phyloP scores from a whole-genome alignment of 1,140 invertebrate species.

The Drosophila jambulina region DNA sequence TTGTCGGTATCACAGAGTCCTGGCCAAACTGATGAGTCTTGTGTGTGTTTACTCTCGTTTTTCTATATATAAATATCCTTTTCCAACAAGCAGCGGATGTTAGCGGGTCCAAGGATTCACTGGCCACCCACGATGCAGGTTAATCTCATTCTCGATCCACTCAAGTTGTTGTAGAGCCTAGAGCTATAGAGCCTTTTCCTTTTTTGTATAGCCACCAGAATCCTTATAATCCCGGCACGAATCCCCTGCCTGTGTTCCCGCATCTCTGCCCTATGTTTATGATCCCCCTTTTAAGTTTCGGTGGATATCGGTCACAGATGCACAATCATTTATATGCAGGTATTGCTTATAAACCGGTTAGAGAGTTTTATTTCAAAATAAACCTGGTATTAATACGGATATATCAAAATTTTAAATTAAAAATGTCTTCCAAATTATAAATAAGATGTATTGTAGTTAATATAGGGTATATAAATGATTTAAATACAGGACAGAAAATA shows the following conservation, averaged over 20 bases:
- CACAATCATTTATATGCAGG: constrained; percentile 19
- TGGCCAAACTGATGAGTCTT: constrained; percentile 36
- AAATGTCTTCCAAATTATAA: constrained; percentile 13
- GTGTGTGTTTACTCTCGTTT: constrained; percentile 60
- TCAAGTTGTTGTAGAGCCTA: constrained; percentile 5
- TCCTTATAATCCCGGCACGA: constrained; percentile 16
- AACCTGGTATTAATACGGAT: constrained; percentile 3
- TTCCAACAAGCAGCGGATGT: constrained; percentile 88
- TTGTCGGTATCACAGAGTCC: constrained; percentile 29
- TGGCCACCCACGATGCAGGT: constrained; percentile 92
- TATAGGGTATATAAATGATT: background rate
- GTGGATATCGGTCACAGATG: constrained; percentile 17
- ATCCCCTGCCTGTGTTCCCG: constrained; percentile 9
- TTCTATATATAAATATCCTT: constrained; percentile 37
- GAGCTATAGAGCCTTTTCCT: constrained; percentile 5
- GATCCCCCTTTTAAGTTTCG: constrained; percentile 2
- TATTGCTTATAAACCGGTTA: constrained; percentile 3
- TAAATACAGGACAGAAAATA: background rate
- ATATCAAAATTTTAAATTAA: background rate
- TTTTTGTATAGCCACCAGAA: constrained; percentile 8
- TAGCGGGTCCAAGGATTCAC: constrained; percentile 91
- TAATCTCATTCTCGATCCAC: constrained; percentile 44
- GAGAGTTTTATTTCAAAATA: constrained; percentile 12
- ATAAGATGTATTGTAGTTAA: constrained; percentile 4
- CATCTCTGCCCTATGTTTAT: background rate